These are phyloP conservation scores for Cryptus armator DNA, from an alignment of 2,888 invertebrate species.

Conservation along the genomic window DNA sequence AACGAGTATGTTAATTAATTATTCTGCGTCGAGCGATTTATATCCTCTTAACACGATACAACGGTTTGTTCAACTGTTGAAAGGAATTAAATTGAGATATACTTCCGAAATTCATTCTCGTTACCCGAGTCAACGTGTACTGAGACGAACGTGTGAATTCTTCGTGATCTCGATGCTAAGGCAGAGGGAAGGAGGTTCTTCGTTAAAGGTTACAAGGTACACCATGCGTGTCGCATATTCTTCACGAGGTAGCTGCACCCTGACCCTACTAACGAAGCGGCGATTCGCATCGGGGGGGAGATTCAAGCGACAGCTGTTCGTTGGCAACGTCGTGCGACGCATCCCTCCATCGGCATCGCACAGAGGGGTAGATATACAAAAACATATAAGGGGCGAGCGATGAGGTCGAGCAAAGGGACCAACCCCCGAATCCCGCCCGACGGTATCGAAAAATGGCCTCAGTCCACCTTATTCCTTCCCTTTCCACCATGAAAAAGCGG, in stretches of 20 bases:
- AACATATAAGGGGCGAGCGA: slow-evolving; percentile 62
- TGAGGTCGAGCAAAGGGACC: slow-evolving; percentile 51
- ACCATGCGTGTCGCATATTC: slow-evolving; percentile 15
- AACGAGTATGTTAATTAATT: neutral
- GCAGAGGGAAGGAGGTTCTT: slow-evolving; percentile 20
- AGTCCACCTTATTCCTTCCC: slow-evolving; percentile 67
- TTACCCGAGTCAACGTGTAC: neutral
- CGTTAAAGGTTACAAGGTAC: neutral
- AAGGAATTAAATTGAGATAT: neutral
- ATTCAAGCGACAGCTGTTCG: slow-evolving; percentile 63
- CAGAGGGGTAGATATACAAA: slow-evolving; percentile 56
- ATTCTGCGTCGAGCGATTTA: neutral
- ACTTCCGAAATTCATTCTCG: slow-evolving; percentile 9
- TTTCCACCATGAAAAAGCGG: slow-evolving; percentile 35
- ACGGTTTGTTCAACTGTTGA: neutral
- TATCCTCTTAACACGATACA: neutral
- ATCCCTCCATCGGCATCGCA: slow-evolving; percentile 31
- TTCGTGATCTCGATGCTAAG: neutral
- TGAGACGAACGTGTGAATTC: slow-evolving; percentile 11
- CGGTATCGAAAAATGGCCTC: slow-evolving; percentile 70
- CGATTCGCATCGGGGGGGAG: slow-evolving; percentile 53
- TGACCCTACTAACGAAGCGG: slow-evolving; percentile 49
- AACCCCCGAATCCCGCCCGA: slow-evolving; percentile 58
- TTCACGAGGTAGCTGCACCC: slow-evolving; percentile 18
- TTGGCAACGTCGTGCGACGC: slow-evolving; percentile 28